Base-by-base conservation (phyloP, 2,113 vertebrate genomes). In the Gobiocypris rarus region DNA sequence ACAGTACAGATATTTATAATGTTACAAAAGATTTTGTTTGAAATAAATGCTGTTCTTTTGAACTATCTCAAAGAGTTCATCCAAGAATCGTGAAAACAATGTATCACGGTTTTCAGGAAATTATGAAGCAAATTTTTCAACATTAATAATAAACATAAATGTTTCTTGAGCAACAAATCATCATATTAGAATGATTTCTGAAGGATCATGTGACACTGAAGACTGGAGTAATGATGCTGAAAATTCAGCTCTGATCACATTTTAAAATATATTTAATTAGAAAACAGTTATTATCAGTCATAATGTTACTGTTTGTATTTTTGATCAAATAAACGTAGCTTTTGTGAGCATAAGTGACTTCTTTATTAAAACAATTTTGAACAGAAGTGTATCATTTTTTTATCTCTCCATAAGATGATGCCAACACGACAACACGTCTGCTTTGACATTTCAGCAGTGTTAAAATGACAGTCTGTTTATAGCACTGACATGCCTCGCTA, bases 381-480 rank as follows among this genome's bases (percentile, higher is more conserved):
- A 24, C 2, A 9, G 3, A 59, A 70, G 19, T n/a, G 65, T 69
- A 19, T 34, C 0, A 34, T 38, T 8, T 31, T 38, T 24, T 14
- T 7, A 2, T 69, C 65, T 9, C 4, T 70, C 34, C 69, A 15
- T 45, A 24, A 24, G 10, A 70, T 4, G 2, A 43, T 4, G 24
- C 19, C 56, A 59, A n/a, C 56, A 59, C 56, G 70, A 73, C n/a
- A 61, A 26, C 58, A 73, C n/a, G 70, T 24, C 70, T 73, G 70
- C 70, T 73, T 26, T 73, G 70, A 73, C 70, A 73, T 73, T 73
- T 73, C 41, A 15, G 41, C 38, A 45, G 70, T 45, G 41, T 73
- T 73, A 73, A 48, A 48, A 45, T 73, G 70, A 73, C 70, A 45
- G 38, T 45, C 38, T 71, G 70, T 73, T 73, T 73, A 73, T 45